These are phyloP conservation scores for Nothobranchius kuhntae DNA, from an alignment of 2,113 vertebrate genomes.

Conservation along the genomic window DNA sequence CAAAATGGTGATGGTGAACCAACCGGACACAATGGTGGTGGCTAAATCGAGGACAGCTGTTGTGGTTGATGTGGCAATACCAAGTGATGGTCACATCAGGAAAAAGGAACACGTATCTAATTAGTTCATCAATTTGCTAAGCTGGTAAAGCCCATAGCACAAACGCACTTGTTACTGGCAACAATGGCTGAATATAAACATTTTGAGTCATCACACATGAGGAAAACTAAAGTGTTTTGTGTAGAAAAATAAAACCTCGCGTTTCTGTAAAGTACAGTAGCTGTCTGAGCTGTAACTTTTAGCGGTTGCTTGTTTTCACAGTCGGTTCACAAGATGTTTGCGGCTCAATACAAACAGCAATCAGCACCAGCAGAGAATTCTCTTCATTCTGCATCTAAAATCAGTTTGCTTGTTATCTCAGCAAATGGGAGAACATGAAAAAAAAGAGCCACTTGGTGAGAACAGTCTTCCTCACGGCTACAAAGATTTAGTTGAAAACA, in stretches of 20 bases:
- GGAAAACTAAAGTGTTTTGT: too few species aligned
- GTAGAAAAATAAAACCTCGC: background rate
- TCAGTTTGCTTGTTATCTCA: constrained; percentile 21
- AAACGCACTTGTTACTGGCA: background rate
- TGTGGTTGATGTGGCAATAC: too few species aligned
- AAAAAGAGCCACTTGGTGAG: constrained; percentile 8
- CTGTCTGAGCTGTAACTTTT: constrained; percentile 4
- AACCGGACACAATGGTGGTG: too few species aligned
- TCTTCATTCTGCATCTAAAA: constrained; percentile 16
- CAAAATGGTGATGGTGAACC: too few species aligned
- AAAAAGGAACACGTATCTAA: too few species aligned
- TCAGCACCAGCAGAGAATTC: constrained; percentile 23
- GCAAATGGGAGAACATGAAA: constrained; percentile 1
- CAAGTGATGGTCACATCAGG: too few species aligned
- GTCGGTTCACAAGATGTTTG: background rate
- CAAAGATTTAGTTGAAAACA: constrained; percentile 4
- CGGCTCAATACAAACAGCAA: constrained; percentile 26
- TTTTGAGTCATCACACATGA: background rate
- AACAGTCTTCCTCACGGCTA: constrained; percentile 10
- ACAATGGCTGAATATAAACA: background rate
- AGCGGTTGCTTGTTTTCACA: constrained; percentile 13
- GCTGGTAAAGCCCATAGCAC: too few species aligned
- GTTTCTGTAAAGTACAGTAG: background rate
- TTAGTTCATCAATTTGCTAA: too few species aligned
- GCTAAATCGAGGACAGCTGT: too few species aligned